These are phyloP conservation scores for Alligator sinensis DNA, from an alignment of 2,113 vertebrate genomes.

Conservation along the genomic window DNA sequence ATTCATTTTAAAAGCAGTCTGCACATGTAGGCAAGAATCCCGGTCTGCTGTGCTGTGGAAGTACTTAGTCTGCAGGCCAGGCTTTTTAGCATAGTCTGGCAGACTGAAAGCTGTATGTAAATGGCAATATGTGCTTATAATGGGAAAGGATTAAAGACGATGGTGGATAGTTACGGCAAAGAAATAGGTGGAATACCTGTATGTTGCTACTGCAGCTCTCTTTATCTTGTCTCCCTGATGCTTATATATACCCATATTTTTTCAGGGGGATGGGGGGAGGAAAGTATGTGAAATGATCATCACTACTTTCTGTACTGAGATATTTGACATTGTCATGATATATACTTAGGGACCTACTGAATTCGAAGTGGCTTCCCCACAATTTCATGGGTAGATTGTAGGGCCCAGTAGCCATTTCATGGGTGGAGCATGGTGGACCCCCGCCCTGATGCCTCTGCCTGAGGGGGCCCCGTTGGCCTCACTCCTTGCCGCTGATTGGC, in stretches of 20 bases:
- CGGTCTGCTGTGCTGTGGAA: not conserved
- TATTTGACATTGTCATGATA: not conserved
- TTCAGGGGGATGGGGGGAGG: no score
- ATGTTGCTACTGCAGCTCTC: not conserved
- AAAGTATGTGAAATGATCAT: accelerated
- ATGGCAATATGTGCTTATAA: not conserved
- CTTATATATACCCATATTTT: not conserved
- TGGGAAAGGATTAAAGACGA: not conserved
- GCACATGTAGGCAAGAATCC: not conserved
- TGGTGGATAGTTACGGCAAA: not conserved
- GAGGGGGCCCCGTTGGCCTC: no score
- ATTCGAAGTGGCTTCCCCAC: no score
- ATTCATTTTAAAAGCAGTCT: slow-evolving; percentile 8
- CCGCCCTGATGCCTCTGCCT: no score
- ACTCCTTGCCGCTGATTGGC: no score
- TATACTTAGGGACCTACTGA: not conserved
- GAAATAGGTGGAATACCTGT: not conserved
- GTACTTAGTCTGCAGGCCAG: slow-evolving; percentile 2
- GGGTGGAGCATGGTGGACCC: no score
- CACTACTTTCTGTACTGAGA: not conserved
- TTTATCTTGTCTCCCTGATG: not conserved
- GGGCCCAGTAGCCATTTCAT: no score
- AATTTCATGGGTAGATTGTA: no score
- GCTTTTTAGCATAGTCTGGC: slow-evolving; percentile 11
- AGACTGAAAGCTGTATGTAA: slow-evolving; percentile 34